A percentile compares a stretch with the other conserved stretches of the same genome.
Evolutionary conservation across 2,888 invertebrate genomes (phyloP).

Genomic region (Alloscopus bannaensis): DNA sequence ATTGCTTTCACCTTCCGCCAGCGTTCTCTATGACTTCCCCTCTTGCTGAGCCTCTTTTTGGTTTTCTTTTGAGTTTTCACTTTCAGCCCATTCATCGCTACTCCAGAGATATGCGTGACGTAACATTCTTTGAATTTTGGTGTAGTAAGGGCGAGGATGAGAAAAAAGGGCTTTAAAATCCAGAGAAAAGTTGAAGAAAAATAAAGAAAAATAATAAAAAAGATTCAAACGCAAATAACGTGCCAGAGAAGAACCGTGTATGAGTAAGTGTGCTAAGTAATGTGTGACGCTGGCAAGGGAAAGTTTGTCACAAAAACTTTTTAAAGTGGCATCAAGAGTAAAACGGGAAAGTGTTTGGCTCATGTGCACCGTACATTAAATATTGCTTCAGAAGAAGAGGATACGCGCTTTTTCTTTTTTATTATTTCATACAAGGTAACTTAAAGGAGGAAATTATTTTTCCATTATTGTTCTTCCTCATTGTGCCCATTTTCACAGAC

Average conservation of each 20-base stretch:
- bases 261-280: no score
- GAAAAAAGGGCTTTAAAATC: no score
- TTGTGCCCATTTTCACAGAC: conserved; percentile 24
- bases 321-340: neutral
- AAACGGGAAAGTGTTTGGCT: neutral
- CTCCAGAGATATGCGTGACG: no score
- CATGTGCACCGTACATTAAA: no score
- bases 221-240: neutral
- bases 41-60: conserved; percentile 4
- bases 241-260: no score
- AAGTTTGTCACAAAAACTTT: neutral
- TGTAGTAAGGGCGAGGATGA: conserved; percentile 31
- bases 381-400: no score
- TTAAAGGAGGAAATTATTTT: conserved; percentile 57
- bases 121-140: neutral
- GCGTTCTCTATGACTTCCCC: conserved; percentile 16
- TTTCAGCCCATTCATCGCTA: no score
- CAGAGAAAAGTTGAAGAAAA: conserved; percentile 15
- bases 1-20: conserved; percentile 34
- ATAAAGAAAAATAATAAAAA: conserved; percentile 42
- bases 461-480: conserved; percentile 54
- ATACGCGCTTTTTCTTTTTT: no score
- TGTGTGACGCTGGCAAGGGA: neutral
- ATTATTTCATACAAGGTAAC: conserved; percentile 44
- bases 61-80: no score